Percentiles rank a stretch among this genome's conserved stretches.
Conservation (phyloP, 2,113 vertebrate species). For the Mixornis gularis region DNA sequence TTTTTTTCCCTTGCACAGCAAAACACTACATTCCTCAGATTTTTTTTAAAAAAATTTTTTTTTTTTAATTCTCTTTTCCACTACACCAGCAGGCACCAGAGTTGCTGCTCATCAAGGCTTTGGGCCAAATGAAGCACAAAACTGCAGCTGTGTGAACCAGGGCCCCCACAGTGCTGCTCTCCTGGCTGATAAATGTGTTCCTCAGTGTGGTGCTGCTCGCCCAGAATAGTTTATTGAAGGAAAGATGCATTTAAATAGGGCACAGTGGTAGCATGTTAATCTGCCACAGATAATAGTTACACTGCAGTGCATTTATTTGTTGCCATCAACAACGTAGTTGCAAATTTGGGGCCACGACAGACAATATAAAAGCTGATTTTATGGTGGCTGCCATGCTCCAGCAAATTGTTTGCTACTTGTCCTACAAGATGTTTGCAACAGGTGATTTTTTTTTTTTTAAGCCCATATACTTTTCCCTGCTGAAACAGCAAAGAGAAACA, state of each 20-base stretch:
- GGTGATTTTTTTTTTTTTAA: neutral
- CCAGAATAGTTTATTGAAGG: constrained; percentile 38
- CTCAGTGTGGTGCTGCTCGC: constrained; percentile 48
- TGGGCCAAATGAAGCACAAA: constrained; percentile 59
- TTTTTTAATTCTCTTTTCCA: neutral
- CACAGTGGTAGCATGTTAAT: constrained; percentile 55
- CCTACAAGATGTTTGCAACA: constrained; percentile 22
- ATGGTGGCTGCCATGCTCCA: neutral
- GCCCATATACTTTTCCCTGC: neutral
- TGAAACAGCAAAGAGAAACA: neutral
- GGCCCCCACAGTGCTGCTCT: constrained; percentile 37
- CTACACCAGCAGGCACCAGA: constrained; percentile 16
- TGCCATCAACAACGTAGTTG: constrained; percentile 18
- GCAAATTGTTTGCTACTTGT: constrained; percentile 27
- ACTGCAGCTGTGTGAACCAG: constrained; percentile 55
- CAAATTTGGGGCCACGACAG: constrained; percentile 30
- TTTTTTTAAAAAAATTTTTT: constrained; percentile 6
- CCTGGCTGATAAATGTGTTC: constrained; percentile 45
- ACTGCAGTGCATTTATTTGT: constrained; percentile 57
- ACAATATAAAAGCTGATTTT: constrained; percentile 42
- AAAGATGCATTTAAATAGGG: constrained; percentile 49
- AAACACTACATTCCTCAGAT: constrained; percentile 1
- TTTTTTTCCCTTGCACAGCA: constrained; percentile 12
- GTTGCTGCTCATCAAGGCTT: constrained; percentile 29
- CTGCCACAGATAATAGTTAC: constrained; percentile 61